Percentiles rank a stretch among this genome's conserved stretches.
phyloP scores from a whole-genome alignment of 2,113 vertebrate species.

The Laterallus jamaicensis region DNA sequence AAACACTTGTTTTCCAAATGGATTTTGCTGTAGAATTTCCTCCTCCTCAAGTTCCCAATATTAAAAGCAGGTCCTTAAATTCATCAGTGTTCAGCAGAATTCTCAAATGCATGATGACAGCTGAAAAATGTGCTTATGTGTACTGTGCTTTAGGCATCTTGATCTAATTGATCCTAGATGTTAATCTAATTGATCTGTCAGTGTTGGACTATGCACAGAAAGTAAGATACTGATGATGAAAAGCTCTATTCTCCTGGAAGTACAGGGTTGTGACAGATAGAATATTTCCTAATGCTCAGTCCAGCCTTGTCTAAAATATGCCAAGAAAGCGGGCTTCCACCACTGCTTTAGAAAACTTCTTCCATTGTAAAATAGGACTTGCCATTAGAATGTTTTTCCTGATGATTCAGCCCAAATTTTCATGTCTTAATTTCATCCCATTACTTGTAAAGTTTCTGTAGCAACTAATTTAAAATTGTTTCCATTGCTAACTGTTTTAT shows the following conservation, averaged over 20 bases:
- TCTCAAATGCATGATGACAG: neutral
- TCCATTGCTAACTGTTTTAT: neutral
- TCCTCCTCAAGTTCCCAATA: neutral
- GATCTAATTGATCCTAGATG: neutral
- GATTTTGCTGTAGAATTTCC: neutral
- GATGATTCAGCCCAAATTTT: conserved; percentile 26
- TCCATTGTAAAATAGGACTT: conserved; percentile 17
- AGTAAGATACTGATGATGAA: neutral
- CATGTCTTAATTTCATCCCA: conserved; percentile 40
- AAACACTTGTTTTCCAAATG: neutral
- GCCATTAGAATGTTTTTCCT: conserved; percentile 51
- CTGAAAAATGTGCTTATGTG: neutral
- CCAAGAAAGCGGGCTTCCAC: conserved; percentile 19
- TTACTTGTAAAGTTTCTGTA: conserved; percentile 1
- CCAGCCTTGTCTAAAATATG: neutral
- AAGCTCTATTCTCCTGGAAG: neutral
- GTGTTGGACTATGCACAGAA: neutral
- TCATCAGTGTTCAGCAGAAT: neutral
- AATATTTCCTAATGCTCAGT: conserved; percentile 30
- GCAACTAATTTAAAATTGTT: conserved; percentile 4
- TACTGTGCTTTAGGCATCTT: neutral
- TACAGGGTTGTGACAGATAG: neutral
- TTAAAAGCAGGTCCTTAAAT: neutral
- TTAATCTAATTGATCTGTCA: neutral
- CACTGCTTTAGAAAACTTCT: neutral